Evolutionary conservation across 2,113 vertebrate genomes (phyloP).

Genomic region (Bubo blakistoni): DNA sequence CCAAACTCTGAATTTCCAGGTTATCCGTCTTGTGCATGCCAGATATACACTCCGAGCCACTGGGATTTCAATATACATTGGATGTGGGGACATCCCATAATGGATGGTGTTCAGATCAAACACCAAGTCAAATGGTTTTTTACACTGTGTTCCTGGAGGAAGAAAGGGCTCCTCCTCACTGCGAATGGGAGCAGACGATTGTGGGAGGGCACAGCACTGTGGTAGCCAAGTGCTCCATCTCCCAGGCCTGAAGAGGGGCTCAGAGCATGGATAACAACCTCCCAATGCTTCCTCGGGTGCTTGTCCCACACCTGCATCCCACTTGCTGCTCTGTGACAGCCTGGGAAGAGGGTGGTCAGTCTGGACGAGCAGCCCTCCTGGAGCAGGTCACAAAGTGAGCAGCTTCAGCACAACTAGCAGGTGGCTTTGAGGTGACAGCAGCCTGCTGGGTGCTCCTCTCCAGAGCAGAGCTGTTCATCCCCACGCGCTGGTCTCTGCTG

Average conservation of each 20-base stretch:
- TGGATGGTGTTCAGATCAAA: neutral
- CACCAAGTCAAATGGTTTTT: neutral
- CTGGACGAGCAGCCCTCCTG: neutral
- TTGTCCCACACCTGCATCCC: neutral
- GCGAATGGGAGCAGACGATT: neutral
- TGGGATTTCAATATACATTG: accelerated
- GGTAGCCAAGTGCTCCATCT: neutral
- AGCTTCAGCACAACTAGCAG: neutral
- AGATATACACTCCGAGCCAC: neutral
- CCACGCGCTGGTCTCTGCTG: accelerated
- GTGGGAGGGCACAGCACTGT: neutral
- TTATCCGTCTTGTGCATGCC: neutral
- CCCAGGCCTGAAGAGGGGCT: neutral
- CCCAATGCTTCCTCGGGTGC: neutral
- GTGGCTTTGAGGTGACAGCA: neutral
- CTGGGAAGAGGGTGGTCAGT: neutral
- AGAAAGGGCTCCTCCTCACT: neutral
- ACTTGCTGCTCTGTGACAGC: neutral
- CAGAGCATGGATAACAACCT: neutral
- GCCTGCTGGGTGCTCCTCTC: neutral
- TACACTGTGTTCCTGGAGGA: neutral
- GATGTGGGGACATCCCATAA: neutral
- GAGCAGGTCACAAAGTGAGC: neutral
- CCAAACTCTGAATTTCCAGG: neutral
- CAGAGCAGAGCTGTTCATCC: neutral